Evolutionary conservation across 2,888 invertebrate species (phyloP), one percentile per base, ranked within the genome.

Genomic region (Erebia aethiops): DNA sequence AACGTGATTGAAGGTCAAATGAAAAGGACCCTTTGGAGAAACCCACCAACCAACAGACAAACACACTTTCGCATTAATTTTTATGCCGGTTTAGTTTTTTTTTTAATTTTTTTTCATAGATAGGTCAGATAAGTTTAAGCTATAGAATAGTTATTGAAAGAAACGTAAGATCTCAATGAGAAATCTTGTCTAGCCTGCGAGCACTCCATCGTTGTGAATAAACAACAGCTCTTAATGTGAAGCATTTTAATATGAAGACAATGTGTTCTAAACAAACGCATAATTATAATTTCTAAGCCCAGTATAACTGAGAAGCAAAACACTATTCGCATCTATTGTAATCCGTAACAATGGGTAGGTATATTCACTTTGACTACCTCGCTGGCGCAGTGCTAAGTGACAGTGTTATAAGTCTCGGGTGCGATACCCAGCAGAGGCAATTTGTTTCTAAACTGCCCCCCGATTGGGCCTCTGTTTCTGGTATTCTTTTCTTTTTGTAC

Each of bases 241-340:
- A 46, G 57, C 56, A 66, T 18, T 7, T 56, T 43, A 18, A 26
- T 41, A 16, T 14, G 10, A 57, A 43, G 41, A 67, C 67, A 67
- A 58, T 66, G 57, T 13, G 66, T 51, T 21, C 1, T 18, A 11
- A 65, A 54, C 43, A 54, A 68, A 54, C 61, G 49, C 43, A 62
- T 60, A 70, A 69, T 66, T 67, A 69, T 61, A 57, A 66, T 72
- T 56, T 58, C 66, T 57, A 57, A 41, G 64, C 67, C 67, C 71
- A 46, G 56, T 21, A 56, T 8, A 67, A 66, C 69, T 73, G 60
- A 65, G 64, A 72, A 65, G n/a, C 65, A 63, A 67, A 66, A 68
- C 63, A 63, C 46, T 69, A 70, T 70, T 70, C 72, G 69, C 58
- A 67, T 56, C 49, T 60, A 72, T 71, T 75, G 69, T 72, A 14